Evolutionary conservation across 2,797 vertebrate species (phyloP).

Genomic region (Chelonia mydas): DNA sequence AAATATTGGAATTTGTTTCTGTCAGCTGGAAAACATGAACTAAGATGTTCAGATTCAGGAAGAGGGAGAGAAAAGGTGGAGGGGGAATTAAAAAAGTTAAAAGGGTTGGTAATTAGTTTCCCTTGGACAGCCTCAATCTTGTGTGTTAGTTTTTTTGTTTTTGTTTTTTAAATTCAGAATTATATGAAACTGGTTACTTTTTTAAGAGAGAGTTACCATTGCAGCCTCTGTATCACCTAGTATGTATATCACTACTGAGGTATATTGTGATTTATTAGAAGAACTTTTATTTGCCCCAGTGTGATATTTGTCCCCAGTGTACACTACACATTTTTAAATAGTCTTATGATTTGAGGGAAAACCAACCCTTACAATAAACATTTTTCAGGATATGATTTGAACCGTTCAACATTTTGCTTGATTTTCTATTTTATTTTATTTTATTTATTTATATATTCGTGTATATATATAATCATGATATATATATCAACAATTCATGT

Average conservation of each 20-base stretch:
- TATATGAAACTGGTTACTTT: not conserved
- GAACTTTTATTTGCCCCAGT: not conserved
- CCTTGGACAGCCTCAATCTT: not conserved
- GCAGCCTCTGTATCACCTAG: not conserved
- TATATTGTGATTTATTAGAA: not conserved
- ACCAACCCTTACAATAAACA: not conserved
- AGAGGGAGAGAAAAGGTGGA: not conserved
- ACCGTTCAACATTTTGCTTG: not conserved
- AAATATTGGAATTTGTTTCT: not conserved
- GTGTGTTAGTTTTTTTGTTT: not conserved
- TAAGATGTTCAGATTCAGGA: not conserved
- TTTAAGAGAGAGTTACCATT: not conserved
- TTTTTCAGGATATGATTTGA: not conserved
- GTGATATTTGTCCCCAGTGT: not conserved
- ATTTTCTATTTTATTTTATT: not conserved
- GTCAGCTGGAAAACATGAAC: not conserved
- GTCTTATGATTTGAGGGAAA: not conserved
- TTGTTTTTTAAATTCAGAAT: not conserved
- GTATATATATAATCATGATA: too few relatives aligned
- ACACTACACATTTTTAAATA: not conserved
- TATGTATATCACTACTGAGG: not conserved
- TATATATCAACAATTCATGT: too few relatives aligned
- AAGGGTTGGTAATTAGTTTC: not conserved
- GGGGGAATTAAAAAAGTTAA: not conserved
- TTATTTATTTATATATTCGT: too few relatives aligned